Base-by-base conservation (phyloP, 2,888 invertebrate genomes). In the Halictus quadricinctus region DNA sequence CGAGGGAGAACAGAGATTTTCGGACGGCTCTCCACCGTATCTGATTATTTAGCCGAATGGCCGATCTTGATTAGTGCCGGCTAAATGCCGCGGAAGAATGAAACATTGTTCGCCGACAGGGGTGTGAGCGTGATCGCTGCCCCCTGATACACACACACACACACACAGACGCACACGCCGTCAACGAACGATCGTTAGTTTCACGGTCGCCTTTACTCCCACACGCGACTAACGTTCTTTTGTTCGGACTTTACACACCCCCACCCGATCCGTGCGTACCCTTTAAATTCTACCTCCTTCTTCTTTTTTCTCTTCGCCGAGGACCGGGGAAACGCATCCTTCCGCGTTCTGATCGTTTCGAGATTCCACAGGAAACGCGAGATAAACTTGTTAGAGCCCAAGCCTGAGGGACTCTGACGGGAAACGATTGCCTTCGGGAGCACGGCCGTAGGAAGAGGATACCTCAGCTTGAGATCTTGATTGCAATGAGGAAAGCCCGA, bases 31-130 rank as follows among this genome's bases (percentile, higher is more conserved):
- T 58, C n/a, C 58, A 8, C 46, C 29, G 50, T 90, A 90, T 91
- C 90, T 88, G 91, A 90, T 91, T 90, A 91, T 91, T 92, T 88
- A 89, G 83, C 89, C 79, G 84, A 90, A 90, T 88, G 88, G 84
- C 25, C 88, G 88, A 91, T 92, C 91, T 92, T 90, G 91, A 91
- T 92, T 64, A 64, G 73, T 77, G 80, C 79, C 87, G 88, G 86
- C 88, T 90, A 90, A 91, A 91, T 89, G 90, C 88, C 88, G 81
- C 77, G 86, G 80, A 78, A 87, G 89, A 90, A 91, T 86, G 88
- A 91, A 90, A 90, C 90, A 90, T 91, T 88, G 91, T 90, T 89
- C 84, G 73, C 89, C 88, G 88, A 89, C 87, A 87, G 72, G 72
- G 72, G 29, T 36, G 48, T 21, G 12, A 41, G 70, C 70, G 43